Evolutionary conservation across 1,140 invertebrate genomes (phyloP).

Genomic region (Drosophila parvula): DNA sequence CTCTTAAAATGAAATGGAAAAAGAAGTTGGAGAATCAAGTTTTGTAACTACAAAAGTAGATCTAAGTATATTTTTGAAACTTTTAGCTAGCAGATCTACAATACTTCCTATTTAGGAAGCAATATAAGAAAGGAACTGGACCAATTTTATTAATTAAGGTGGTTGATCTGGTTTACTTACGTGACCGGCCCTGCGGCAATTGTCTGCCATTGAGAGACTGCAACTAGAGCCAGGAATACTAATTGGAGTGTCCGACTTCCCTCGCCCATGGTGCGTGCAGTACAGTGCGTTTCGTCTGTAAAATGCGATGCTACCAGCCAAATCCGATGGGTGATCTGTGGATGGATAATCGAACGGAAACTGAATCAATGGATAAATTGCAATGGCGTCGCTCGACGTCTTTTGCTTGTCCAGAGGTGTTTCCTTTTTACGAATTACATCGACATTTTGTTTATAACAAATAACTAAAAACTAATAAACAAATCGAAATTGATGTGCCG

Average conservation of each 20-base stretch:
- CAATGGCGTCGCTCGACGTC: constrained; percentile 31
- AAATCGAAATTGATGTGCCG: constrained; percentile 25
- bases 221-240: constrained; percentile 61
- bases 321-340: constrained; percentile 55
- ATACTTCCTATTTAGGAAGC: background rate
- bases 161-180: constrained; percentile 49
- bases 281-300: constrained; percentile 37
- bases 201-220: constrained; percentile 36
- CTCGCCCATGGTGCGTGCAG: constrained; percentile 32
- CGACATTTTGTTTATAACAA: constrained; percentile 50
- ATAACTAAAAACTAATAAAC: constrained; percentile 35
- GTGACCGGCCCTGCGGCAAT: constrained; percentile 42
- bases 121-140: background rate
- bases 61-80: too few species aligned
- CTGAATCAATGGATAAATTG: constrained; percentile 17
- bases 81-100: too few species aligned
- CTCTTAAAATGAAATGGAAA: too few species aligned
- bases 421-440: constrained; percentile 33
- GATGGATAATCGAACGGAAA: constrained; percentile 29
- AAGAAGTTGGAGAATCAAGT: background rate
- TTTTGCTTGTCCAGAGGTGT: constrained; percentile 5
- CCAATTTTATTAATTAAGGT: background rate
- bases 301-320: constrained; percentile 41
- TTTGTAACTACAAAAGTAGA: too few species aligned
- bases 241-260: constrained; percentile 48